Evolutionary conservation across 2,797 vertebrate species (phyloP), one percentile per base, ranked within the genome.

Genomic region (Taenioides sp.): DNA sequence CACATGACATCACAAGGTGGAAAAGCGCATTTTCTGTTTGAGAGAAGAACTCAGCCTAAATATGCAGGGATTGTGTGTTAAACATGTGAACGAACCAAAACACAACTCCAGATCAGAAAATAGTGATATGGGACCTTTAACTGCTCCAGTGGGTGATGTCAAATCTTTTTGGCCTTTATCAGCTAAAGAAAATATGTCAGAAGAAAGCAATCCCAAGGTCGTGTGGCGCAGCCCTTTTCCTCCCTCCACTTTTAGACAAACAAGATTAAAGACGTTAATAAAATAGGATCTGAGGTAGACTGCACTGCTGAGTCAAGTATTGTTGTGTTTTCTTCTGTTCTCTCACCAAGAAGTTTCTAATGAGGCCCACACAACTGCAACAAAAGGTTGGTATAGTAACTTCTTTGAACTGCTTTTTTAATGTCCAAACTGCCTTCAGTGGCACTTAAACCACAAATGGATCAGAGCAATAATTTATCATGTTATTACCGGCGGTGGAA

Each of bases 131-230:
- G 34, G 34, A 37, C 34, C 5, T 34, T 7, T 34, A 55, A 23
- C n/a, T 70, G 22, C 58, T 47, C 43, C 6, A 54, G 2, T 47
- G 0, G 28, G 11, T 58, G 37, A 65, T 1, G 50, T 17, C 69
- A 2, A 37, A 69, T 34, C 40, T 54, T 50, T 62, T 28, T 74
- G 71, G 64, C 74, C 25, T 72, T 74, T 76, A 75, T 77, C 72
- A 71, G 67, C 14, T 22, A 14, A 14, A 73, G 40, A 57, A 70
- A 78, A 72, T 65, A 68, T 65, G 61, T 71, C 43, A 66, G 25
- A 67, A 27, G 9, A 11, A 57, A 70, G 59, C 67, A 70, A 66
- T 25, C 22, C 81, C 79, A 88, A 87, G 82, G 80, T 86, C 76
- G 72, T 31, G 6, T 12, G 10, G 1, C 27, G 23, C 23, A 70